Evolutionary conservation across 2,888 invertebrate species (phyloP).

Genomic region (Penaeus monodon): DNA sequence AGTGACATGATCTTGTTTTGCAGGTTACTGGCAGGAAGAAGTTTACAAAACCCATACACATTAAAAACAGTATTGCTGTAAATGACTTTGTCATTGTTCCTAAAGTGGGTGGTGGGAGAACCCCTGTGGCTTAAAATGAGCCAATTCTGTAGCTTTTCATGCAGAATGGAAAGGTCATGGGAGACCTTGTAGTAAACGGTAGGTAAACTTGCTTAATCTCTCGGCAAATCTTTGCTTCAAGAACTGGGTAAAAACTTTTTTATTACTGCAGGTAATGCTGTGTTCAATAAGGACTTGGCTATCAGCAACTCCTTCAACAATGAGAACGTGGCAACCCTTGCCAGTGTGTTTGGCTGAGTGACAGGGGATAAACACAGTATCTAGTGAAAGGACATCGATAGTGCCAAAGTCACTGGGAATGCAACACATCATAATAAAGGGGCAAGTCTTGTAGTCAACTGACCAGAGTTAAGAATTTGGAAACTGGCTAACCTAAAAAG

Average conservation of each 20-base stretch:
- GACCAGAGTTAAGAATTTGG: neutral
- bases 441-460: neutral
- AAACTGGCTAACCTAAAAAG: neutral
- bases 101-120: neutral
- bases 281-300: neutral
- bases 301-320: neutral
- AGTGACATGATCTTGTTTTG: neutral
- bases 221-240: neutral
- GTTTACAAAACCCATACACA: neutral
- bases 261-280: constrained; percentile 1
- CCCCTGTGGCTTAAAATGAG: neutral
- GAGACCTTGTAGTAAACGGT: neutral
- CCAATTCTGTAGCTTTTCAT: no score
- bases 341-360: constrained; percentile 3
- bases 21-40: constrained; percentile 20
- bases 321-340: neutral
- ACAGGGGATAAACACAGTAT: neutral
- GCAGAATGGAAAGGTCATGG: no score
- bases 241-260: neutral
- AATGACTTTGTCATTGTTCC: neutral
- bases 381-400: neutral
- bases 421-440: neutral
- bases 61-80: neutral
- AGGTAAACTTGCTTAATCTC: neutral
- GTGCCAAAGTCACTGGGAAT: neutral